Conservation (phyloP, 1,140 invertebrate genomes). For the Papilio xuthus region DNA sequence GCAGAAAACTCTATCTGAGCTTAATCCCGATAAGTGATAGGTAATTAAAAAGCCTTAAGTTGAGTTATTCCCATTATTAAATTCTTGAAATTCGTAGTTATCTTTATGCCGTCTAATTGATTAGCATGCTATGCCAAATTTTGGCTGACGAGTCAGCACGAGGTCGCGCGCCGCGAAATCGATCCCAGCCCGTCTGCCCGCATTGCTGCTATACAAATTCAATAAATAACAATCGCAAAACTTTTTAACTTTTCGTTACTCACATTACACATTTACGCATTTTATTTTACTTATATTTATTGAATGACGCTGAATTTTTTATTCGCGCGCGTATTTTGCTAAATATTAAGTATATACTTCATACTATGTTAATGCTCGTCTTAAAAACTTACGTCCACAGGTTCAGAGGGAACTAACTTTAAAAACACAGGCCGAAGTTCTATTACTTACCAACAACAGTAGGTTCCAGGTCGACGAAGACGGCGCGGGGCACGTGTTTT, state of each 20-base stretch:
- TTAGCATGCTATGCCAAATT: background rate
- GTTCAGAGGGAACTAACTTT: background rate
- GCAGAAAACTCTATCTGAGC: too few species aligned
- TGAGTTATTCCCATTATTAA: background rate
- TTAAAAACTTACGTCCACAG: background rate
- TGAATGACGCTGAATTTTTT: too few species aligned
- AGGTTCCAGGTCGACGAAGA: conserved; percentile 88
- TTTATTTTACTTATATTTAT: too few species aligned
- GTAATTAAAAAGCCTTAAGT: too few species aligned
- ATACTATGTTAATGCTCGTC: background rate
- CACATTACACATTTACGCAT: too few species aligned
- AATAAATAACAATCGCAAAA: conserved; percentile 1
- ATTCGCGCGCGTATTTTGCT: too few species aligned
- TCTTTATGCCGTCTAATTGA: background rate
- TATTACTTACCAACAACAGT: conserved; percentile 84
- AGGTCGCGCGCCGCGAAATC: background rate
- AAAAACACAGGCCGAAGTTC: background rate
- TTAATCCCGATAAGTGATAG: too few species aligned
- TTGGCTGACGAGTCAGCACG: background rate
- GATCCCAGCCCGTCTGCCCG: background rate
- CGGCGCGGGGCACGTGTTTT: conserved; percentile 87
- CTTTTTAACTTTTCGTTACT: background rate
- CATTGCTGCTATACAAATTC: background rate
- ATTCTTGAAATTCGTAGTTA: background rate
- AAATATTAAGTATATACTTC: too few species aligned